These are phyloP conservation scores for Maccullochella peelii DNA, from an alignment of 2,113 vertebrate genomes.

Conservation along the genomic window DNA sequence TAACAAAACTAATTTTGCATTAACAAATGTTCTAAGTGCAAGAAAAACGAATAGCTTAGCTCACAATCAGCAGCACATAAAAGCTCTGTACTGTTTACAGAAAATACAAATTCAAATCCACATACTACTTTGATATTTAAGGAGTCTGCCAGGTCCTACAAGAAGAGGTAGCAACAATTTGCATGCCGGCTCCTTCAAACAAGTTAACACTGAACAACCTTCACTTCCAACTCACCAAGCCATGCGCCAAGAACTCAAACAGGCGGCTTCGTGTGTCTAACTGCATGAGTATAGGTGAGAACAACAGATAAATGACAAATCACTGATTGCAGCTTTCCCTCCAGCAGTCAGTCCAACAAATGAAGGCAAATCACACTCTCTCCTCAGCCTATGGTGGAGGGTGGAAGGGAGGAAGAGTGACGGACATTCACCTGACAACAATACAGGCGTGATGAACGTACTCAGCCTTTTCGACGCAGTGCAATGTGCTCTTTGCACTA, in stretches of 20 bases:
- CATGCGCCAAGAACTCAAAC: conserved; percentile 84
- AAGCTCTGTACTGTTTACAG: background rate
- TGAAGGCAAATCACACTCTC: conserved; percentile 35
- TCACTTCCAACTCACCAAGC: conserved; percentile 79
- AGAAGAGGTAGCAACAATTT: background rate
- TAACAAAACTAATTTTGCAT: background rate
- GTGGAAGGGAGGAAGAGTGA: conserved; percentile 43
- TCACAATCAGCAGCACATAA: background rate
- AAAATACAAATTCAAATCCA: background rate
- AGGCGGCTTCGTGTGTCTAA: conserved; percentile 80
- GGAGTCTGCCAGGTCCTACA: background rate
- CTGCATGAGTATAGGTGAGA: conserved; percentile 70
- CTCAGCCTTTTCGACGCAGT: conserved; percentile 51
- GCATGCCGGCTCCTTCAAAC: background rate
- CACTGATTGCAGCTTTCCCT: conserved; percentile 39
- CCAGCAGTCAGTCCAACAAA: conserved; percentile 43
- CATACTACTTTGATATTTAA: background rate
- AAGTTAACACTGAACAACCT: conserved; percentile 20
- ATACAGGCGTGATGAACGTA: conserved; percentile 42
- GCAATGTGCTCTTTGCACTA: conserved; percentile 51
- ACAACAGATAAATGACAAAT: conserved; percentile 38
- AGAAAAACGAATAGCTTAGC: background rate
- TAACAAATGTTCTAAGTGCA: background rate
- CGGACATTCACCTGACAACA: conserved; percentile 49
- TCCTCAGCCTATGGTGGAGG: conserved; percentile 27